Evolutionary conservation across 2,888 invertebrate genomes (phyloP).

Genomic region (Campoplex capitator): DNA sequence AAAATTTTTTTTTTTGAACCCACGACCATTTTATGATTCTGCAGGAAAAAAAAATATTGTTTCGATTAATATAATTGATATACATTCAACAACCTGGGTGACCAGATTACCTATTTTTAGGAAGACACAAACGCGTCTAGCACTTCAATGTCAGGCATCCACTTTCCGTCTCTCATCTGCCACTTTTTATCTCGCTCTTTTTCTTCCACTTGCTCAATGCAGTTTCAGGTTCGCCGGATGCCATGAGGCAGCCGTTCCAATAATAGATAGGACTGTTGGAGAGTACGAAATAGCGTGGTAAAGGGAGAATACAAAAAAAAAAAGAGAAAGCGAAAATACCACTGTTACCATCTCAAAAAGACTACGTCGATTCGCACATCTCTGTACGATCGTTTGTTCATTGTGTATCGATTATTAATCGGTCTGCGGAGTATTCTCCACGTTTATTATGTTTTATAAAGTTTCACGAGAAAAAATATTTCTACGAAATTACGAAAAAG

Average conservation of each 20-base stretch:
- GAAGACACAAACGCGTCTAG: conserved; percentile 43
- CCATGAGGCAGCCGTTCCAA: conserved; percentile 49
- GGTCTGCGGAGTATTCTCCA: not conserved
- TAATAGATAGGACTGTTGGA: conserved; percentile 46
- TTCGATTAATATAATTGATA: not conserved
- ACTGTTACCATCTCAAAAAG: conserved; percentile 23
- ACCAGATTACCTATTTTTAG: conserved; percentile 50
- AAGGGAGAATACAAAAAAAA: conserved; percentile 25
- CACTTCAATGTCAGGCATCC: conserved; percentile 59
- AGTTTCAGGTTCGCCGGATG: conserved; percentile 44
- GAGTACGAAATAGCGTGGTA: conserved; percentile 27
- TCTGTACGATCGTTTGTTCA: not conserved
- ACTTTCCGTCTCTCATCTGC: conserved; percentile 37
- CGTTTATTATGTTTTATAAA: not conserved
- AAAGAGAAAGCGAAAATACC: conserved; percentile 19
- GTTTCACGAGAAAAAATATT: not conserved
- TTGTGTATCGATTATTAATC: not conserved
- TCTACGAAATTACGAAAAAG: not conserved
- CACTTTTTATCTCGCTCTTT: conserved; percentile 10
- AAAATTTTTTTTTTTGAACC: not conserved
- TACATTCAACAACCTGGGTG: not conserved
- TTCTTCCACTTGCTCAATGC: conserved; percentile 47
- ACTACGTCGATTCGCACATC: not conserved
- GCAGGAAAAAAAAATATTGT: not conserved
- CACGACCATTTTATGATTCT: not conserved